phyloP scores from a whole-genome alignment of 2,888 invertebrate species.

The Ctenicera cuprea region DNA sequence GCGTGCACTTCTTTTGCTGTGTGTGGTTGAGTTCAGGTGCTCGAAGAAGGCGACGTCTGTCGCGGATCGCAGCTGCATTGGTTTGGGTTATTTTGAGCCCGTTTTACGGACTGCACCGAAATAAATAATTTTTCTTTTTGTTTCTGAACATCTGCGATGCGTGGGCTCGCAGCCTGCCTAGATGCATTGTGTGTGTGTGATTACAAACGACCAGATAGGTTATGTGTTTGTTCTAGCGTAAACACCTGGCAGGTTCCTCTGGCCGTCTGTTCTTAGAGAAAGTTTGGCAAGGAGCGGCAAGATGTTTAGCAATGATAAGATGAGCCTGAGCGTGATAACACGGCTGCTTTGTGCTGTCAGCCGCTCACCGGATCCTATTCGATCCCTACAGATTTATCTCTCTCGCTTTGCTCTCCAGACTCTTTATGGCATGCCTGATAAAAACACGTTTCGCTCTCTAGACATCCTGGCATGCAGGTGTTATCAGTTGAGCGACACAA shows the following conservation, averaged over 20 bases:
- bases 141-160: conserved; percentile 65
- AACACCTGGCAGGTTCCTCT: conserved; percentile 53
- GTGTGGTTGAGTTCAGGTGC: conserved; percentile 24
- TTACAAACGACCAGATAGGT: conserved; percentile 65
- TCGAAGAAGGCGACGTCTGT: conserved; percentile 38
- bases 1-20: conserved; percentile 44
- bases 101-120: conserved; percentile 65
- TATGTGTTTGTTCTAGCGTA: conserved; percentile 55
- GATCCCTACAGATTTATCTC: conserved; percentile 39
- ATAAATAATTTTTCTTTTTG: conserved; percentile 68
- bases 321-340: conserved; percentile 66
- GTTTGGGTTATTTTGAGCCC: conserved; percentile 61
- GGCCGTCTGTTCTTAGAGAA: conserved; percentile 65
- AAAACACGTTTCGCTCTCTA: conserved; percentile 50
- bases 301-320: conserved; percentile 65
- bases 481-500: conserved; percentile 57
- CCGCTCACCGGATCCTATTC: conserved; percentile 53
- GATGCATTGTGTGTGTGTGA: conserved; percentile 66
- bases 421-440: conserved; percentile 42
- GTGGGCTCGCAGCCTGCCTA: conserved; percentile 61
- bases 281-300: conserved; percentile 70
- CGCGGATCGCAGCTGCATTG: conserved; percentile 63
- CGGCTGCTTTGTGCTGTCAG: conserved; percentile 63
- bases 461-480: conserved; percentile 51
- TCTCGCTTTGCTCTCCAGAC: conserved; percentile 31